phyloP scores from a whole-genome alignment of 2,888 invertebrate genomes.

The Nomada flava region DNA sequence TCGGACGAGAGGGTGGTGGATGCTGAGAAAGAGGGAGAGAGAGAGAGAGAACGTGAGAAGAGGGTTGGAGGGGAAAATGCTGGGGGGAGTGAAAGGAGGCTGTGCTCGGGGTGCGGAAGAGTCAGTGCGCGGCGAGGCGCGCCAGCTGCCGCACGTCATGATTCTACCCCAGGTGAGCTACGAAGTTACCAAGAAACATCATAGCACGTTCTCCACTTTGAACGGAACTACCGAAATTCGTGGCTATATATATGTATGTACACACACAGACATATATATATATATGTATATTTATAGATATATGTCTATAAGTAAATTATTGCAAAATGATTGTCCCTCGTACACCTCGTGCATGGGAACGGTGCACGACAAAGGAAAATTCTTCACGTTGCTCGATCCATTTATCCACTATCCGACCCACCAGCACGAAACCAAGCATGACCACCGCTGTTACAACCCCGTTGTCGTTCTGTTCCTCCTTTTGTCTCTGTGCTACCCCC shows the following conservation, averaged over 20 bases:
- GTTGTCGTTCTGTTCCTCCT: not conserved
- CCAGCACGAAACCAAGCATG: conserved; percentile 58
- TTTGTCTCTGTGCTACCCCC: conserved; percentile 10
- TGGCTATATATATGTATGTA: conserved; percentile 23
- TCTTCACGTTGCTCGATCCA: conserved; percentile 24
- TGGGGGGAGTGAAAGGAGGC: conserved; percentile 63
- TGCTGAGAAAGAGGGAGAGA: conserved; percentile 21
- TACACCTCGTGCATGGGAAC: conserved; percentile 44
- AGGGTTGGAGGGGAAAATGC: conserved; percentile 11
- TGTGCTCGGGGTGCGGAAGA: conserved; percentile 77
- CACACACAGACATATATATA: not conserved
- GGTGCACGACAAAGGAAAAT: not conserved
- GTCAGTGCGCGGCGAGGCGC: conserved; percentile 84
- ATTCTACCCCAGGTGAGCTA: conserved; percentile 82
- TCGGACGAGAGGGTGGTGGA: conserved; percentile 31
- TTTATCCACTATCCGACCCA: conserved; percentile 12
- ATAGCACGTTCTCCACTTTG: conserved; percentile 52
- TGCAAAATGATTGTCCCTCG: conserved; percentile 14
- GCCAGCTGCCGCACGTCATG: conserved; percentile 84
- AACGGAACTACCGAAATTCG: conserved; percentile 62
- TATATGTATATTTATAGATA: not conserved
- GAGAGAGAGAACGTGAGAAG: conserved; percentile 20
- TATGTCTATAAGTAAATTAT: not conserved
- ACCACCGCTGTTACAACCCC: not conserved
- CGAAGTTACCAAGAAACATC: conserved; percentile 66